Percentiles rank a stretch among this genome's conserved stretches.
Conservation (phyloP, 1,140 invertebrate species). For the Drosophila busckii region DNA sequence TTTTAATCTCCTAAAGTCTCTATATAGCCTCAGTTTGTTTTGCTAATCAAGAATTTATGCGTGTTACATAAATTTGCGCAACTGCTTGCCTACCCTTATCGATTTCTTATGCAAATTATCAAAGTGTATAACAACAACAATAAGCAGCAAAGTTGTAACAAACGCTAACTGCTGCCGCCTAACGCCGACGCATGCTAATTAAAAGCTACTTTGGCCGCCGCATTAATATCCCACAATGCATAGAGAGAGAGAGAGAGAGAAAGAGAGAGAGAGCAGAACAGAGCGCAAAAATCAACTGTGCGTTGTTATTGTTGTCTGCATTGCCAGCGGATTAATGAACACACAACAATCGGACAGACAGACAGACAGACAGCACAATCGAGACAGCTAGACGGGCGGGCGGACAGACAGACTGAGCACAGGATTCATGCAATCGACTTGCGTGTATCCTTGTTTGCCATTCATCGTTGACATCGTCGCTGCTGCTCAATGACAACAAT, state of each 20-base stretch:
- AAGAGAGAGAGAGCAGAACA: constrained; percentile 27
- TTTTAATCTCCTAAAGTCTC: no score
- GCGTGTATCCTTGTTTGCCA: constrained; percentile 17
- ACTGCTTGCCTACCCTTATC: no score
- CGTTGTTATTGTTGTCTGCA: constrained; percentile 34
- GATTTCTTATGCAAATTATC: no score
- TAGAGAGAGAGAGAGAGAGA: constrained; percentile 7
- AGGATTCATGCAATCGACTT: constrained; percentile 15
- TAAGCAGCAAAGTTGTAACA: constrained; percentile 43
- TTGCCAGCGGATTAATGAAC: constrained; percentile 47
- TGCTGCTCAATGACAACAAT: constrained; percentile 68
- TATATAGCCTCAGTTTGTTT: no score
- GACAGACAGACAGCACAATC: not conserved
- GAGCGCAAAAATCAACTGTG: constrained; percentile 63
- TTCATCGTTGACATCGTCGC: constrained; percentile 18
- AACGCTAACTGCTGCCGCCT: constrained; percentile 16
- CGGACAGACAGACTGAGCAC: constrained; percentile 2
- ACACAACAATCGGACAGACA: constrained; percentile 16
- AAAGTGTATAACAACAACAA: no score
- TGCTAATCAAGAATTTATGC: no score
- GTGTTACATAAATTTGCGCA: no score
- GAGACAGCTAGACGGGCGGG: not conserved
- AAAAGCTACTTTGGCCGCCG: constrained; percentile 71
- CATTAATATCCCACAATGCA: constrained; percentile 60
- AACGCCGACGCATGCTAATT: constrained; percentile 72